Percentiles rank a stretch among this genome's conserved stretches.
Evolutionary conservation across 2,888 invertebrate genomes (phyloP).

Genomic region (Iphiclides podalirius): DNA sequence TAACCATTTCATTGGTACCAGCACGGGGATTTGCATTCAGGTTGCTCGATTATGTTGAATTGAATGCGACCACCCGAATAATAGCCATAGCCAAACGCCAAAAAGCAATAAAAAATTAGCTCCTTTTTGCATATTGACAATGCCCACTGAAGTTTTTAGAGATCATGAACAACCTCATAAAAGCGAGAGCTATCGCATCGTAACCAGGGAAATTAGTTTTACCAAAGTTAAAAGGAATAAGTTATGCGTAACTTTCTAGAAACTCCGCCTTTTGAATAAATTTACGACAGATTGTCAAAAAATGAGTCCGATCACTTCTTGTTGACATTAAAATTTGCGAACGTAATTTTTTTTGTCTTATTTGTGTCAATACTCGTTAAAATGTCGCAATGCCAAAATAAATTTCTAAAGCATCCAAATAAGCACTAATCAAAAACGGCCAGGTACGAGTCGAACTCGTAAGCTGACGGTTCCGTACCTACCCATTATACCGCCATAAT

Average conservation of each 20-base stretch:
- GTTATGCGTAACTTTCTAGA: slow-evolving; percentile 56
- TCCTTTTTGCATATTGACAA: slow-evolving; percentile 2
- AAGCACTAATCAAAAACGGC: too few relatives aligned
- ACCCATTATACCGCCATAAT: too few relatives aligned
- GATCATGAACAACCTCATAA: slow-evolving; percentile 37
- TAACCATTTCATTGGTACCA: too few relatives aligned
- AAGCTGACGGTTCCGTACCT: too few relatives aligned
- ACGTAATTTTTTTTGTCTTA: slow-evolving; percentile 13
- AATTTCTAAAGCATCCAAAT: too few relatives aligned
- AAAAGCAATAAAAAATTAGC: too few relatives aligned
- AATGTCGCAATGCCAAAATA: too few relatives aligned
- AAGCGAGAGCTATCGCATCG: slow-evolving; percentile 40
- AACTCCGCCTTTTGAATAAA: slow-evolving; percentile 68
- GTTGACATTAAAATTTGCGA: slow-evolving; percentile 37
- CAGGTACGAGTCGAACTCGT: too few relatives aligned
- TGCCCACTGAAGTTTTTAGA: slow-evolving; percentile 9
- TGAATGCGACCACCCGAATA: too few relatives aligned
- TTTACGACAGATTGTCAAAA: slow-evolving; percentile 64
- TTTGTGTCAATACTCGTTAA: slow-evolving; percentile 3
- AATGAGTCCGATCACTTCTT: slow-evolving; percentile 66
- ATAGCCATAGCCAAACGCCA: too few relatives aligned
- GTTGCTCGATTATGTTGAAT: too few relatives aligned
- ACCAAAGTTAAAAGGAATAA: slow-evolving; percentile 61
- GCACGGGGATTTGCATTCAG: too few relatives aligned
- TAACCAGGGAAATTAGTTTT: slow-evolving; percentile 64